These are phyloP conservation scores for Elmis aenea DNA, from an alignment of 2,888 invertebrate species.

Conservation along the genomic window DNA sequence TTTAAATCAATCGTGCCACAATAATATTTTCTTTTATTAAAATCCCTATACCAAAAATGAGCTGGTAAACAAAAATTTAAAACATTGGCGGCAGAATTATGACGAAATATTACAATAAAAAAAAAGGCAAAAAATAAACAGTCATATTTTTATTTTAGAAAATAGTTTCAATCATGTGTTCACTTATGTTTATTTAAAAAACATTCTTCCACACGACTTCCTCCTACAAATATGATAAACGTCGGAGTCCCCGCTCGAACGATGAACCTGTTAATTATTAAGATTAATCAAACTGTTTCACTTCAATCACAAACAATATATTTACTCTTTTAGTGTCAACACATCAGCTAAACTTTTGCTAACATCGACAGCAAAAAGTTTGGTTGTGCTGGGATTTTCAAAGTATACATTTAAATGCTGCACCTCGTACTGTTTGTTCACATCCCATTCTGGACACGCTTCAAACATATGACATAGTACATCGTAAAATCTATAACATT, in stretches of 20 bases:
- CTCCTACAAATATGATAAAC: slow-evolving; percentile 57
- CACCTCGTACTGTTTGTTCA: slow-evolving; percentile 56
- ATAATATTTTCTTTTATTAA: no score
- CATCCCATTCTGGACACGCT: slow-evolving; percentile 70
- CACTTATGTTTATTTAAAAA: slow-evolving; percentile 10
- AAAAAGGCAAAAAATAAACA: no score
- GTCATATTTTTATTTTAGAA: no score
- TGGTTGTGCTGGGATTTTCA: slow-evolving; percentile 60
- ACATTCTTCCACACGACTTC: slow-evolving; percentile 50
- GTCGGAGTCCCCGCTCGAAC: slow-evolving; percentile 62
- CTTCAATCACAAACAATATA: slow-evolving; percentile 15
- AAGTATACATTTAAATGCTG: slow-evolving; percentile 66
- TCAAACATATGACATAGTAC: slow-evolving; percentile 64
- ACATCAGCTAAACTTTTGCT: slow-evolving; percentile 56
- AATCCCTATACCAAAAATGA: no score
- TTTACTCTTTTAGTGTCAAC: slow-evolving; percentile 54
- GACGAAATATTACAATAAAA: no score
- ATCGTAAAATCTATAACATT: slow-evolving; percentile 50
- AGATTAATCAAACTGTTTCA: no score
- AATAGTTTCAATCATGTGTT: no score
- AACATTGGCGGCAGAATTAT: no score
- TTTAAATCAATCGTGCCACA: no score
- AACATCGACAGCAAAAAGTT: slow-evolving; percentile 55
- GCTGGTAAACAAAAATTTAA: no score
- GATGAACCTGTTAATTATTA: slow-evolving; percentile 52